Conservation (phyloP, 2,797 vertebrate genomes). For the Neosalanx taihuensis region DNA sequence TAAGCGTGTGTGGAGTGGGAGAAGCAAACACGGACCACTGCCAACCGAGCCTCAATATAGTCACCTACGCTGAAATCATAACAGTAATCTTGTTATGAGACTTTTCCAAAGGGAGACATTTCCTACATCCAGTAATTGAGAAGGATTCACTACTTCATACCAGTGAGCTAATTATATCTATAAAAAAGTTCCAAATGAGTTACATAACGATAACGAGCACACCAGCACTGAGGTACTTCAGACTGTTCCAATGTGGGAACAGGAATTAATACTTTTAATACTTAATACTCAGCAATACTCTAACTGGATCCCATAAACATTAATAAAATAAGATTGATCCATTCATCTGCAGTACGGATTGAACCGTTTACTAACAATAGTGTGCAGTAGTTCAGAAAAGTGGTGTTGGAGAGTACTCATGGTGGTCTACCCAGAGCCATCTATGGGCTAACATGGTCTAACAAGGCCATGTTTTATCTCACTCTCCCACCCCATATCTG, state of each 20-base stretch:
- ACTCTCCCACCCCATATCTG: constrained; percentile 16
- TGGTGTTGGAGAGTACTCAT: constrained; percentile 12
- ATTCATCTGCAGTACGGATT: neutral
- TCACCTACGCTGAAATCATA: neutral
- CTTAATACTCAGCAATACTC: no score
- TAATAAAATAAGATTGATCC: neutral
- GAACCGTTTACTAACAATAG: no score
- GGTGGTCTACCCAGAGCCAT: constrained; percentile 15
- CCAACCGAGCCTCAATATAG: neutral
- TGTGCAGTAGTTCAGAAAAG: neutral
- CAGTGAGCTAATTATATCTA: constrained; percentile 5
- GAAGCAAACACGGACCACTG: neutral
- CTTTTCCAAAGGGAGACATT: neutral
- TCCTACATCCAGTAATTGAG: neutral
- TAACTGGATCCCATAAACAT: no score
- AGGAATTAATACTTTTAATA: neutral
- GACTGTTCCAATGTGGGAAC: neutral
- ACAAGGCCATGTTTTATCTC: constrained; percentile 16
- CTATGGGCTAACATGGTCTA: constrained; percentile 25
- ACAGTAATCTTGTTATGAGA: neutral
- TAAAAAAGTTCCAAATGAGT: neutral
- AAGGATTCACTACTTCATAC: neutral
- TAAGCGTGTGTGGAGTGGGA: neutral
- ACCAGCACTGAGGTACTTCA: neutral
- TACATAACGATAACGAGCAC: neutral